Percentiles rank a stretch among this genome's conserved stretches.
Evolutionary conservation across 2,797 vertebrate species (phyloP).

Genomic region (Oreochromis grahami): DNA sequence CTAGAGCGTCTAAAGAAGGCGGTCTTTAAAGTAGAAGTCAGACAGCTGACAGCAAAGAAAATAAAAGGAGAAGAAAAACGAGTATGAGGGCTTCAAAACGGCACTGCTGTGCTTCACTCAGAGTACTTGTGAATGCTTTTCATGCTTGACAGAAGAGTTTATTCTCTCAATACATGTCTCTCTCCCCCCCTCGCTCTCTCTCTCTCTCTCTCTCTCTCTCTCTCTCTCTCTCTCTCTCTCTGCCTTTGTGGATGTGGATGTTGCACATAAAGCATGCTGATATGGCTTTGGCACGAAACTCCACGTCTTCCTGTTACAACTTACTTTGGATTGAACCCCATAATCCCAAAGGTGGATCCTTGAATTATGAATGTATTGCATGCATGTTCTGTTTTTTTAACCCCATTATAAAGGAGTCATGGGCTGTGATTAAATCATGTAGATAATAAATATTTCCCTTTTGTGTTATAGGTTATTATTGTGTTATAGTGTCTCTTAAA

Average conservation of each 20-base stretch:
- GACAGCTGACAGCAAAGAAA: neutral
- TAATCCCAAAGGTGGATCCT: neutral
- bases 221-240: neutral
- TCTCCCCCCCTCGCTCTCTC: neutral
- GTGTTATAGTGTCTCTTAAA: neutral
- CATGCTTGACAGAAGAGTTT: slow-evolving; percentile 48
- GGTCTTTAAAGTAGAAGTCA: neutral
- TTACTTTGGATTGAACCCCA: neutral
- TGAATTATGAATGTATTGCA: slow-evolving; percentile 9
- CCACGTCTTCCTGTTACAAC: neutral
- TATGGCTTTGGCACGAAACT: slow-evolving; percentile 1
- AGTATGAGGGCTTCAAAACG: neutral
- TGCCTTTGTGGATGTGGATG: neutral
- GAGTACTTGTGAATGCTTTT: slow-evolving; percentile 35
- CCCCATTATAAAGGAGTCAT: neutral
- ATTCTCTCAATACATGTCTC: slow-evolving; percentile 19
- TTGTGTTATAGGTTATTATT: neutral
- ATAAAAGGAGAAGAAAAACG: neutral
- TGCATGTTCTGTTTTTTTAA: neutral
- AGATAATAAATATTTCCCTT: neutral
- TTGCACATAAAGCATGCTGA: slow-evolving; percentile 15
- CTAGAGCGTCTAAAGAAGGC: neutral
- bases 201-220: neutral
- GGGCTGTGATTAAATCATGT: neutral
- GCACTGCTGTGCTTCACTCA: slow-evolving; percentile 11